Percentiles rank a stretch among this genome's conserved stretches.
Conservation (phyloP, 2,888 invertebrate species). For the Actias luna region DNA sequence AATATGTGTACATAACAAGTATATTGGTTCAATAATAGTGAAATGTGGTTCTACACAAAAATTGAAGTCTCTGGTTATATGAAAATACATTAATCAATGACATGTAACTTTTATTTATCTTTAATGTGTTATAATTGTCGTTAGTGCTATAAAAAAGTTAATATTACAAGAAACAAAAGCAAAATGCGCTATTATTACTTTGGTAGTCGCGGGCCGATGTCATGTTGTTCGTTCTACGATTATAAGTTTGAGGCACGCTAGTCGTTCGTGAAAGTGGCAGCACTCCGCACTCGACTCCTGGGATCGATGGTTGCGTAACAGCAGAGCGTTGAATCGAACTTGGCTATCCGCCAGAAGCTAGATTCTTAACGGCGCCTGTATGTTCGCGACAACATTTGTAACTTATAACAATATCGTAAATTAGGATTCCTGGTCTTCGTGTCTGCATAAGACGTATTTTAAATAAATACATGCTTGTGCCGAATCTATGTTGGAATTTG, state of each 20-base stretch:
- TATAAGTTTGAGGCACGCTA: conserved; percentile 10
- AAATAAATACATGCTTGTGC: too few relatives aligned
- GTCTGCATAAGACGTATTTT: too few relatives aligned
- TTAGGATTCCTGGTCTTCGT: not conserved
- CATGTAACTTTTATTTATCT: too few relatives aligned
- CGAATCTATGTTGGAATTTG: too few relatives aligned
- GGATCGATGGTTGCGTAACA: conserved; percentile 44
- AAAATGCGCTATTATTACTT: not conserved
- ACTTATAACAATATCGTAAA: not conserved
- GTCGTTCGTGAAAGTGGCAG: conserved; percentile 29
- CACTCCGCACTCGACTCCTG: conserved; percentile 27
- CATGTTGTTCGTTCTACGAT: not conserved
- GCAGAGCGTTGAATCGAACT: conserved; percentile 35
- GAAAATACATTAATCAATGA: not conserved
- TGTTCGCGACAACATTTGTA: conserved; percentile 24
- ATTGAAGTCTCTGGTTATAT: not conserved
- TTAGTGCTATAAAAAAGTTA: not conserved
- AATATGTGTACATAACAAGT: too few relatives aligned
- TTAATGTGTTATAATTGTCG: too few relatives aligned
- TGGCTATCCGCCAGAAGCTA: conserved; percentile 47
- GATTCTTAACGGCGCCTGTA: conserved; percentile 27
- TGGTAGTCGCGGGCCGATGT: conserved; percentile 12
- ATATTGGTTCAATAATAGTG: too few relatives aligned
- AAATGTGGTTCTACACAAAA: too few relatives aligned
- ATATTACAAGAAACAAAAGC: not conserved